Conservation (phyloP, 2,888 invertebrate genomes). For the Brassicogethes aeneus region DNA sequence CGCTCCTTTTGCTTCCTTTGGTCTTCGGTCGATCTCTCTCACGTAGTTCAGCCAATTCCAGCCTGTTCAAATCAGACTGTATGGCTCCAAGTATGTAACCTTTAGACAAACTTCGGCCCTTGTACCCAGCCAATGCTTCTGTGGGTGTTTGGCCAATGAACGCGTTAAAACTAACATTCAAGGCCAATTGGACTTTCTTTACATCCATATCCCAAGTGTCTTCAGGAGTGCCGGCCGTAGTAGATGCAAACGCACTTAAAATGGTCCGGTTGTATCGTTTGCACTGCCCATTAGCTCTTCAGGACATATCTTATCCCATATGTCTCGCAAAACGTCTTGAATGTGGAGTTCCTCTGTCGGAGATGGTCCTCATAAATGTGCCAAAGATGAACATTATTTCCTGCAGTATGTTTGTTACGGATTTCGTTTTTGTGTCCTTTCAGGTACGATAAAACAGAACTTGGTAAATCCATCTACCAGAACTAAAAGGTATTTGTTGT, state of each 20-base stretch:
- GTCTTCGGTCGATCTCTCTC: no score
- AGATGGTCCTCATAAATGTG: conserved; percentile 12
- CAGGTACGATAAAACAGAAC: conserved; percentile 11
- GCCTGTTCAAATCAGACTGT: no score
- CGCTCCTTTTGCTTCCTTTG: no score
- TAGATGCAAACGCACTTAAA: conserved; percentile 19
- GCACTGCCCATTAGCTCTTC: conserved; percentile 31
- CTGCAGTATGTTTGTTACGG: conserved; percentile 15
- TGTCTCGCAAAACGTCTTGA: conserved; percentile 9
- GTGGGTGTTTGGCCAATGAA: conserved; percentile 11
- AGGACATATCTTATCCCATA: conserved; percentile 13
- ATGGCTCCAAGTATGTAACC: no score
- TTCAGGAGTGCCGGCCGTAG: no score
- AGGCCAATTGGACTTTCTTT: conserved; percentile 25
- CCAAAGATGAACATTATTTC: conserved; percentile 19
- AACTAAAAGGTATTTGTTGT: conserved; percentile 10
- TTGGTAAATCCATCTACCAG: conserved; percentile 11
- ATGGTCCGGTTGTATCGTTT: conserved; percentile 29
- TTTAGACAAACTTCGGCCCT: no score
- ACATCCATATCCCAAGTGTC: conserved; percentile 31
- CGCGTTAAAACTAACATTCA: conserved; percentile 17
- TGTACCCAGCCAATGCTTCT: conserved; percentile 15
- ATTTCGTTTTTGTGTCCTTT: conserved; percentile 15
- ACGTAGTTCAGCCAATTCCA: no score
- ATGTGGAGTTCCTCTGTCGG: conserved; percentile 13